phyloP scores from a whole-genome alignment of 2,888 invertebrate species.

The Cremastinae sp. region DNA sequence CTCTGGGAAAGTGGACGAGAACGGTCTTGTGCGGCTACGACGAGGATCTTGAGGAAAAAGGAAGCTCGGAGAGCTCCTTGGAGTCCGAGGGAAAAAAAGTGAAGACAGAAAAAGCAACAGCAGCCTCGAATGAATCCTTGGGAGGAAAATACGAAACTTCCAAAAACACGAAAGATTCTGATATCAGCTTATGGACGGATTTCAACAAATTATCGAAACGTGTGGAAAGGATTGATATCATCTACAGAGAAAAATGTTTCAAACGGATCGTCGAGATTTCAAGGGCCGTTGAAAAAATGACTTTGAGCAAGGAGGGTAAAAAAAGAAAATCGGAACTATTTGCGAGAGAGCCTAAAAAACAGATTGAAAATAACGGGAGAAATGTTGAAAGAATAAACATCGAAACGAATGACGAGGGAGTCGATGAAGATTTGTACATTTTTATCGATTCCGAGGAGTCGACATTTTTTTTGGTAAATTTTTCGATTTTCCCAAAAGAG shows the following conservation, averaged over 20 bases:
- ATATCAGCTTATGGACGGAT: constrained; percentile 67
- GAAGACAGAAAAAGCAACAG: neutral
- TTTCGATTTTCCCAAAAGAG: constrained; percentile 46
- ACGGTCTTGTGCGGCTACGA: constrained; percentile 22
- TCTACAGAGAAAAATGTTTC: constrained; percentile 68
- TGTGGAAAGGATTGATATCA: constrained; percentile 65
- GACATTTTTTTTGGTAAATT: constrained; percentile 67
- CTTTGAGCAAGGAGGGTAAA: neutral
- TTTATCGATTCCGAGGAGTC: constrained; percentile 66
- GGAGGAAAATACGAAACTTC: constrained; percentile 5
- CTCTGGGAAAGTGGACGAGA: constrained; percentile 56
- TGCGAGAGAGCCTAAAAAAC: constrained; percentile 34
- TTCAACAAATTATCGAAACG: constrained; percentile 67
- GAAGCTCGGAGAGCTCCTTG: neutral
- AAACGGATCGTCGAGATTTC: constrained; percentile 58
- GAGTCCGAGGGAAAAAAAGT: neutral
- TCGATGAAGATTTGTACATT: constrained; percentile 68
- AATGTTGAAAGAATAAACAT: constrained; percentile 26
- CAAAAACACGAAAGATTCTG: constrained; percentile 22
- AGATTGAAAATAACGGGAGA: neutral
- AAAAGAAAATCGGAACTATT: constrained; percentile 23
- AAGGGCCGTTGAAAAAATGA: neutral
- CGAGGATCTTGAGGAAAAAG: constrained; percentile 17
- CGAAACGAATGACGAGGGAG: constrained; percentile 40
- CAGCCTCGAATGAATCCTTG: neutral